Evolutionary conservation across 2,888 invertebrate species (phyloP).

Genomic region (Dasypogon diadema): DNA sequence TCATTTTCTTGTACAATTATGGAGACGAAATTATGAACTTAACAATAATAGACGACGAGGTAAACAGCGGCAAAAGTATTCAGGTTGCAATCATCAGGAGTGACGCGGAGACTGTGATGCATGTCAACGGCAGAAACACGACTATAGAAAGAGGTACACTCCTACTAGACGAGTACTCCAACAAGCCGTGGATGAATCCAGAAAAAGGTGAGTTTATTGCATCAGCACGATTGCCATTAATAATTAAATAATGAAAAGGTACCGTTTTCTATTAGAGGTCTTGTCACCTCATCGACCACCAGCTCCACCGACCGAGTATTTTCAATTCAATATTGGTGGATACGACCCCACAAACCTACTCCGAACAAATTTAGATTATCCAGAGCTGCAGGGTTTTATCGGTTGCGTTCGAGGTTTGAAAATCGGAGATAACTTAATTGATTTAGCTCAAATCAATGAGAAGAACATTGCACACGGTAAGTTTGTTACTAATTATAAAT

Average conservation of each 20-base stretch:
- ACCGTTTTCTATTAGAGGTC: constrained; percentile 74
- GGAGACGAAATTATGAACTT: constrained; percentile 84
- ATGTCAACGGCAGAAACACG: constrained; percentile 83
- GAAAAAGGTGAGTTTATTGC: constrained; percentile 74
- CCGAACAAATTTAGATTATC: constrained; percentile 71
- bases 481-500: constrained; percentile 54
- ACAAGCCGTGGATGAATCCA: constrained; percentile 88
- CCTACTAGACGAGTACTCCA: constrained; percentile 81
- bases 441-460: constrained; percentile 79
- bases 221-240: background rate
- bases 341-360: constrained; percentile 82
- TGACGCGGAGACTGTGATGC: constrained; percentile 79
- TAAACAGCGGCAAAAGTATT: constrained; percentile 85
- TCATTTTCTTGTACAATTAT: constrained; percentile 87
- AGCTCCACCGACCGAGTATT: constrained; percentile 89
- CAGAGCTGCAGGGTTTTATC: constrained; percentile 79
- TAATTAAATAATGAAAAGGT: constrained; percentile 3
- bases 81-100: constrained; percentile 88
- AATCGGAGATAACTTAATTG: constrained; percentile 84
- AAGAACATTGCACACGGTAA: constrained; percentile 78
- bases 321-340: constrained; percentile 89
- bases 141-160: constrained; percentile 78
- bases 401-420: constrained; percentile 90
- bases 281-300: constrained; percentile 89
- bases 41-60: constrained; percentile 79